Conservation (phyloP, 2,797 vertebrate genomes). For the Jordanella pulchra region DNA sequence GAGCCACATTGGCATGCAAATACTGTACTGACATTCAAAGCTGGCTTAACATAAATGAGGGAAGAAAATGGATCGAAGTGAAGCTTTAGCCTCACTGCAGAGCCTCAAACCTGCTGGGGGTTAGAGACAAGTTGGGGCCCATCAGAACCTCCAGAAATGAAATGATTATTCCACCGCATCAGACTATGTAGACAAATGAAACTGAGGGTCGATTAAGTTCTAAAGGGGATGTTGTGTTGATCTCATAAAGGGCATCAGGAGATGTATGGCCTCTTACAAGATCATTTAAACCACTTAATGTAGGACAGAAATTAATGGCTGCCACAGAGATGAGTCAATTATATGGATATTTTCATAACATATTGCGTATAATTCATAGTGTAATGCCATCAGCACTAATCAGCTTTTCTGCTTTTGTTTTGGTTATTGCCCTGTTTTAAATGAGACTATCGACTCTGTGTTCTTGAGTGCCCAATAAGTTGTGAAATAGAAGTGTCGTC, state of each 20-base stretch:
- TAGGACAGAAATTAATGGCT: conserved; percentile 79
- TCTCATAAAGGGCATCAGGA: conserved; percentile 81
- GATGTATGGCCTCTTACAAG: conserved; percentile 80
- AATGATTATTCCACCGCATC: conserved; percentile 74
- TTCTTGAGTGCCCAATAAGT: conserved; percentile 55
- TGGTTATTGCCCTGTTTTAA: conserved; percentile 69
- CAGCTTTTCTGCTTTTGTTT: conserved; percentile 60
- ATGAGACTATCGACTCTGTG: conserved; percentile 65
- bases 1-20: conserved; percentile 77
- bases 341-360: conserved; percentile 81
- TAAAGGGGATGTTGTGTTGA: conserved; percentile 69
- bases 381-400: conserved; percentile 68
- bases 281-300: conserved; percentile 83
- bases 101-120: conserved; percentile 54
- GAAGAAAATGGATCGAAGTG: conserved; percentile 69
- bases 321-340: conserved; percentile 77
- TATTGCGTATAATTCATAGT: conserved; percentile 76
- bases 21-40: conserved; percentile 80
- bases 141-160: conserved; percentile 72
- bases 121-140: conserved; percentile 70
- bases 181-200: conserved; percentile 70
- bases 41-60: conserved; percentile 75
- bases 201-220: conserved; percentile 77
- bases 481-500: conserved; percentile 66
- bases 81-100: conserved; percentile 51